A percentile compares a stretch with the other conserved stretches of the same genome.
These are phyloP conservation scores for Piliocolobus tephrosceles DNA, from an alignment of 2,113 vertebrate genomes.

Conservation along the genomic window DNA sequence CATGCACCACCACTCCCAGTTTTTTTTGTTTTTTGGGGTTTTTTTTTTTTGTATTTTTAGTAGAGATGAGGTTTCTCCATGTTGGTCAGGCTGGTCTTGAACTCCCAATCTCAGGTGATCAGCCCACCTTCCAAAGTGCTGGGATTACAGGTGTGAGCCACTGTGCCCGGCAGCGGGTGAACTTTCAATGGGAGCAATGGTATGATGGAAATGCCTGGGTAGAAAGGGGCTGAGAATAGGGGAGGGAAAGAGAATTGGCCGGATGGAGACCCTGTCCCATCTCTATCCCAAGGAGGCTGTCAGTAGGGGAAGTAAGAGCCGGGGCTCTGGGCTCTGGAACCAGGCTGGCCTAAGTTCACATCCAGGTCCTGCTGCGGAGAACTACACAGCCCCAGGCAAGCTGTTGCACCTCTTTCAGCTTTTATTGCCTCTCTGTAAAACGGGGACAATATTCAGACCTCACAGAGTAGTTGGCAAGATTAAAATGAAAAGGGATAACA, in stretches of 20 bases:
- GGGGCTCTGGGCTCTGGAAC: neutral
- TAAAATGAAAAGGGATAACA: neutral
- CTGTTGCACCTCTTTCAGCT: fast-evolving
- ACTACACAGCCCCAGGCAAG: neutral
- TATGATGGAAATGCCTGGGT: too few relatives aligned
- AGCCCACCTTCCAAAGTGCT: too few relatives aligned
- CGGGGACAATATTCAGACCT: neutral
- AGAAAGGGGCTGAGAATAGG: neutral
- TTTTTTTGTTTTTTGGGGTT: too few relatives aligned
- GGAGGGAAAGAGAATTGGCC: neutral
- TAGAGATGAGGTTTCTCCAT: too few relatives aligned
- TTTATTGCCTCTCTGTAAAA: neutral
- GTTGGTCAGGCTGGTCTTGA: too few relatives aligned
- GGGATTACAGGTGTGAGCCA: too few relatives aligned
- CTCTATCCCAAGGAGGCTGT: neutral
- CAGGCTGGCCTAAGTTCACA: neutral
- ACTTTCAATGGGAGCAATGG: too few relatives aligned
- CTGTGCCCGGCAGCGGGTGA: too few relatives aligned
- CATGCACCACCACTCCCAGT: too few relatives aligned
- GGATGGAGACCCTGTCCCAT: fast-evolving
- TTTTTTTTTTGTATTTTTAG: too few relatives aligned
- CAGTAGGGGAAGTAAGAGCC: neutral
- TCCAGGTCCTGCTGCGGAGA: neutral
- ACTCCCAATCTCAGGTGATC: too few relatives aligned
- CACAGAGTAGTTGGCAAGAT: neutral